These are phyloP conservation scores for Polyergus mexicanus DNA, from an alignment of 1,140 invertebrate species.

Conservation along the genomic window DNA sequence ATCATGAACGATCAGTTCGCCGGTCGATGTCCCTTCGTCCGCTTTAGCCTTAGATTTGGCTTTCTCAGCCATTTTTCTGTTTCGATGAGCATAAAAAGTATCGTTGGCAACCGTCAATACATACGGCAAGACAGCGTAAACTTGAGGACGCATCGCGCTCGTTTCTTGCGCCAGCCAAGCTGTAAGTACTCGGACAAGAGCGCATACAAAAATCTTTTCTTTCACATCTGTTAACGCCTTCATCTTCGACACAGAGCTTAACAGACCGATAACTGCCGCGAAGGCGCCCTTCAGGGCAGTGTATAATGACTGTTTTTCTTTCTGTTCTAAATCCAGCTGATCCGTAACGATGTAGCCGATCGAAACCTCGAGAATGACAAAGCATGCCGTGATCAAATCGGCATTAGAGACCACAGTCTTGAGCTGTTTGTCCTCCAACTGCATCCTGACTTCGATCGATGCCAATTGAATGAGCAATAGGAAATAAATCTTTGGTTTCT, in stretches of 20 bases:
- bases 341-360: slow-evolving; percentile 94
- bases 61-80: slow-evolving; percentile 89
- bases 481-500: slow-evolving; percentile 93
- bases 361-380: slow-evolving; percentile 93
- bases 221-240: slow-evolving; percentile 89
- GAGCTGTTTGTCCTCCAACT: slow-evolving; percentile 94
- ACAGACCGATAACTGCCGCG: slow-evolving; percentile 92
- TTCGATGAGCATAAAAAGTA: slow-evolving; percentile 91
- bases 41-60: slow-evolving; percentile 88
- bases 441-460: slow-evolving; percentile 97
- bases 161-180: slow-evolving; percentile 97
- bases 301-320: slow-evolving; percentile 96
- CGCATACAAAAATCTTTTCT: slow-evolving; percentile 93
- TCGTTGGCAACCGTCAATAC: slow-evolving; percentile 93
- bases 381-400: slow-evolving; percentile 93
- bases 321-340: slow-evolving; percentile 93
- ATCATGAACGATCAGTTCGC: slow-evolving; percentile 85
- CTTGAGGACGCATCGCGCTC: slow-evolving; percentile 93
- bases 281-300: slow-evolving; percentile 96
- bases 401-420: slow-evolving; percentile 92
- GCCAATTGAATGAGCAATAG: slow-evolving; percentile 94
- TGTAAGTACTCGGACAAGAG: slow-evolving; percentile 93
- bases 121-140: slow-evolving; percentile 93
- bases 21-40: slow-evolving; percentile 82
- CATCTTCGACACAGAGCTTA: slow-evolving; percentile 91